These are phyloP conservation scores for Thysanoteuthis rhombus DNA, from an alignment of 2,888 invertebrate genomes.

Conservation along the genomic window DNA sequence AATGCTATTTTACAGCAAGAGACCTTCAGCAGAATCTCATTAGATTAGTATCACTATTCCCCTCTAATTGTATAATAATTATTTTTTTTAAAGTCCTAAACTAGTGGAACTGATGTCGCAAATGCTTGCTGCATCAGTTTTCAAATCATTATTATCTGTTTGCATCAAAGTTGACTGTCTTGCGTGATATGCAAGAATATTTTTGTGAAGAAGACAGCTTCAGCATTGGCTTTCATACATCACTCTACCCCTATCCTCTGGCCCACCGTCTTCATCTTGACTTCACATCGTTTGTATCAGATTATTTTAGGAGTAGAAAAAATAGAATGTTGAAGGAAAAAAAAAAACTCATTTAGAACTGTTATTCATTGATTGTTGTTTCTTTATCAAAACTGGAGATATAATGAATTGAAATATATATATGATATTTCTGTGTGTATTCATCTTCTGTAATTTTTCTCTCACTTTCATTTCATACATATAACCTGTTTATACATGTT, in stretches of 20 bases:
- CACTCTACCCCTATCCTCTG: background rate
- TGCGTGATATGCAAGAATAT: background rate
- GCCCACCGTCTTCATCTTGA: background rate
- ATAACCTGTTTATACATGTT: background rate
- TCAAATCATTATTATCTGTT: background rate
- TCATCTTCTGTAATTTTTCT: background rate
- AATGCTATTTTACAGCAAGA: too few species aligned
- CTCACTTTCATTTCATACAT: background rate
- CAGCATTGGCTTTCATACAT: background rate
- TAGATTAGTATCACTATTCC: too few species aligned
- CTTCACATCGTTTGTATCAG: background rate
- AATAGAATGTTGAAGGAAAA: background rate
- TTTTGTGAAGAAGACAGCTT: background rate
- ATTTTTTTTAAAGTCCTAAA: too few species aligned
- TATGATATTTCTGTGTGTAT: background rate
- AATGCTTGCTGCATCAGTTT: background rate
- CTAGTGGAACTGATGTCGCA: background rate
- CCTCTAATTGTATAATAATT: too few species aligned
- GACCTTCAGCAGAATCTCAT: too few species aligned
- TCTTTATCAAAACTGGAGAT: background rate
- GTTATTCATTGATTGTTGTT: background rate
- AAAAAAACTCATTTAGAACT: background rate
- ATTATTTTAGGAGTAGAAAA: background rate
- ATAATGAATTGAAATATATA: background rate
- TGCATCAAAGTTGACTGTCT: background rate